Evolutionary conservation across 1,140 invertebrate species (phyloP), one percentile per base, ranked within the genome.

Genomic region (Diabrotica virgifera): DNA sequence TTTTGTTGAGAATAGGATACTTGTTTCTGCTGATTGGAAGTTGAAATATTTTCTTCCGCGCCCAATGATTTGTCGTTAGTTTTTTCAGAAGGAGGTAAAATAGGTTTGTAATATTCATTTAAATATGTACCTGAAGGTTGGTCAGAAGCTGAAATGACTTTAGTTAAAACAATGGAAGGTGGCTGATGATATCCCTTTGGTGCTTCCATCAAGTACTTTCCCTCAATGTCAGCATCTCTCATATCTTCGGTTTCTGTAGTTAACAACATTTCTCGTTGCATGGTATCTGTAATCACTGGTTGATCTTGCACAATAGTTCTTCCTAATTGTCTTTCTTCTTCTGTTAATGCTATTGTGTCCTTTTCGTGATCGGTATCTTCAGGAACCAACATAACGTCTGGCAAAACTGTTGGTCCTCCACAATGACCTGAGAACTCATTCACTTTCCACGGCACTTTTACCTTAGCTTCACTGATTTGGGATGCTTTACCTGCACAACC

Each of bases 171-270:
- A 8, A 59, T 14, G 12, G 58, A 14, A 12, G 58, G 13, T 5
- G 58, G 12, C 36, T 36, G 50, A 55, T 37, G 56, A 36, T 46
- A 38, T 52, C 8, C 50, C 6, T 8, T 55, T 50, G 36, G 40
- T 5, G 40, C n/a, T 6, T 62, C 56, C 2, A 52, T 57, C 10
- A 52, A 13, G 36, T 57, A 63, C 9, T 58, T 67, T n/a, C 63
- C 65, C 12, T 59, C 40, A 11, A 63, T 59, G 58, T 63, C 65
- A 5, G 57, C 40, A 62, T 67, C 51, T 51, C 52, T 52, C 36
- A 63, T 37, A 46, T 67, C 60, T n/a, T 59, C 50, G 2, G 65
- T 46, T 63, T 67, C 65, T 37, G 54, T 53, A 24, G 63, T 50
- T 53, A 60, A 40, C 55, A 59, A 57, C 10, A 52, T 53, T 40